Conservation (phyloP, 2,888 invertebrate species). For the Pterostichus niger region DNA sequence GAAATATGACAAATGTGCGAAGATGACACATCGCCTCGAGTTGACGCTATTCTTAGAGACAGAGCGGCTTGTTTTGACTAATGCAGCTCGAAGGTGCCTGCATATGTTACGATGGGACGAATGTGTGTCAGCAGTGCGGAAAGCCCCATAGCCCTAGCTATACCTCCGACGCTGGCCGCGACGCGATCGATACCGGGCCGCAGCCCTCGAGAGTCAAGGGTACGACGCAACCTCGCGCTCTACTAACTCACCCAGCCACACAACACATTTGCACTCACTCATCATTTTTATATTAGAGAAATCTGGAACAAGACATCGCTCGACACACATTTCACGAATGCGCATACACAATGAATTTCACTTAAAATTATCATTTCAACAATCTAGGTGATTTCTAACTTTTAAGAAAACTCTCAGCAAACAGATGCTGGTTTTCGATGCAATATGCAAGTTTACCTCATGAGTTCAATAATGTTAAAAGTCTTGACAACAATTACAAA, state of each 20-base stretch:
- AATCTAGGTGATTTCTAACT: constrained; percentile 21
- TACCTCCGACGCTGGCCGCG: not conserved
- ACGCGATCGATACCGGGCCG: constrained; percentile 37
- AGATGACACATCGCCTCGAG: constrained; percentile 37
- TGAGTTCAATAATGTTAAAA: constrained; percentile 3
- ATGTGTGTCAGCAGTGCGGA: constrained; percentile 17
- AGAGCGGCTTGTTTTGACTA: too few relatives aligned
- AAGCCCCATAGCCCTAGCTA: not conserved
- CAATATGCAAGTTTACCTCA: not conserved
- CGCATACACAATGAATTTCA: constrained; percentile 50
- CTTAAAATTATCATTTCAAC: constrained; percentile 42
- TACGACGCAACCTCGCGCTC: constrained; percentile 47
- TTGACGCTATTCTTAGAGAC: constrained; percentile 21
- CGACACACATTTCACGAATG: constrained; percentile 45
- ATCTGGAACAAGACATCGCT: constrained; percentile 43
- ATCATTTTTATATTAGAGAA: constrained; percentile 52
- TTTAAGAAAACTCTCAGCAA: not conserved
- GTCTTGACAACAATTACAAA: not conserved
- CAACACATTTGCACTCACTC: constrained; percentile 38
- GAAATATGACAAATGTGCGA: constrained; percentile 48
- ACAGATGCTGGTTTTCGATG: too few relatives aligned
- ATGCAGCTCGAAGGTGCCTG: not conserved
- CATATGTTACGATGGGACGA: not conserved
- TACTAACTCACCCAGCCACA: constrained; percentile 39
- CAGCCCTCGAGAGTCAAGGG: constrained; percentile 50